phyloP scores from a whole-genome alignment of 1,140 invertebrate genomes.

The Bombus balteatus region DNA sequence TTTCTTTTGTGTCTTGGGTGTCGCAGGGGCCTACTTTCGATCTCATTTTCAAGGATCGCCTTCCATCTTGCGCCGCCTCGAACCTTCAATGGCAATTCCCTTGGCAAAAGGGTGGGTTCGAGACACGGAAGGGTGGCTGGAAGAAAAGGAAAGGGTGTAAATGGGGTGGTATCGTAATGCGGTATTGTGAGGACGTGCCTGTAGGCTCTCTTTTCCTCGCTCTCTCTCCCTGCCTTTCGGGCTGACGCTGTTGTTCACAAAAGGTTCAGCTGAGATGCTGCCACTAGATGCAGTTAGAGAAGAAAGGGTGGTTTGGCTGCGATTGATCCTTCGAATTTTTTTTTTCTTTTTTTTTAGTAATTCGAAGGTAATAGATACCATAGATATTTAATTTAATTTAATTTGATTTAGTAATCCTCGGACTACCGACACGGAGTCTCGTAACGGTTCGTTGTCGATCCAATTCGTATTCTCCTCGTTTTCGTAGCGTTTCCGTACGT shows the following conservation, averaged over 20 bases:
- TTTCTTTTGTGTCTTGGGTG: constrained; percentile 17
- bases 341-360: too few relatives aligned
- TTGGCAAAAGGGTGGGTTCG: neutral
- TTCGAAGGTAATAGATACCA: neutral
- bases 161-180: constrained; percentile 71
- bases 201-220: constrained; percentile 33
- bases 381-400: neutral
- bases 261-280: neutral
- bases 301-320: neutral
- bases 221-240: neutral
- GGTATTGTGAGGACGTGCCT: constrained; percentile 71
- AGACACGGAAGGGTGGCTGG: neutral
- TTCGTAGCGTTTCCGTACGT: too few relatives aligned
- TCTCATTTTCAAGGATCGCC: constrained; percentile 65
- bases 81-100: constrained; percentile 61
- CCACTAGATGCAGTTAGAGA: neutral
- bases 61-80: constrained; percentile 58
- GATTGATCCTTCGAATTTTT: neutral
- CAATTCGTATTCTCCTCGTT: too few relatives aligned
- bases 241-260: neutral
- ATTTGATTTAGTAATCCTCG: too few relatives aligned
- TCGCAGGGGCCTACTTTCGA: constrained; percentile 59
- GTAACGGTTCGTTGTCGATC: too few relatives aligned
- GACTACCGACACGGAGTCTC: too few relatives aligned
- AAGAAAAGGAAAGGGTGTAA: constrained; percentile 19